phyloP scores from a whole-genome alignment of 2,888 invertebrate genomes.

The Blera fallax region DNA sequence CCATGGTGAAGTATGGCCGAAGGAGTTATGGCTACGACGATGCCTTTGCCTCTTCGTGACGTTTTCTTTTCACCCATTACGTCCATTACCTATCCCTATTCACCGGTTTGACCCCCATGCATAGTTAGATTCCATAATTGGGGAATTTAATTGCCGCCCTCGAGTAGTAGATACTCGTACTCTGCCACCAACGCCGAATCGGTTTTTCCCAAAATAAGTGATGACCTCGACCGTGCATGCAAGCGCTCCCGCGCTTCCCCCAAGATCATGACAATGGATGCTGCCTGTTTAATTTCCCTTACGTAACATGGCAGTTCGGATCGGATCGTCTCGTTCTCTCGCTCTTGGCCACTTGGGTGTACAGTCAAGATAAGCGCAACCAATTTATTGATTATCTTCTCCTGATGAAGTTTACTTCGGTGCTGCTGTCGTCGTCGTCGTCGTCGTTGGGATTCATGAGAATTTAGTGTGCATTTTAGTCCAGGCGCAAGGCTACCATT shows the following conservation, averaged over 20 bases:
- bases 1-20: slow-evolving; percentile 63
- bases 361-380: slow-evolving; percentile 64
- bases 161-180: slow-evolving; percentile 9
- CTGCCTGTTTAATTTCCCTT: slow-evolving; percentile 20
- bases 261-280: slow-evolving; percentile 64
- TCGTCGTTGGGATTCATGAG: slow-evolving; percentile 34
- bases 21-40: slow-evolving; percentile 36
- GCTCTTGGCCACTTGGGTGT: neutral
- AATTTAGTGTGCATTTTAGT: slow-evolving; percentile 58
- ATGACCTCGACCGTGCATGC: slow-evolving; percentile 64
- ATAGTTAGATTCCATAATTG: slow-evolving; percentile 69
- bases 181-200: slow-evolving; percentile 9
- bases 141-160: slow-evolving; percentile 72
- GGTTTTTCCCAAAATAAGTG: slow-evolving; percentile 60
- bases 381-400: slow-evolving; percentile 71
- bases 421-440: slow-evolving; percentile 14
- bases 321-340: neutral
- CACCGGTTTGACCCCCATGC: slow-evolving; percentile 55
- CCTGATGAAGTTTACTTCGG: slow-evolving; percentile 42
- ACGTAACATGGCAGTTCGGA: slow-evolving; percentile 40
- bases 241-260: neutral
- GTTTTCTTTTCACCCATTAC: neutral
- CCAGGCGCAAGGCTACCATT: slow-evolving; percentile 17
- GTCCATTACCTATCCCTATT: slow-evolving; percentile 4
- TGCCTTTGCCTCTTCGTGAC: slow-evolving; percentile 47